Evolutionary conservation across 2,797 vertebrate genomes (phyloP).

Genomic region (Alectoris magna): DNA sequence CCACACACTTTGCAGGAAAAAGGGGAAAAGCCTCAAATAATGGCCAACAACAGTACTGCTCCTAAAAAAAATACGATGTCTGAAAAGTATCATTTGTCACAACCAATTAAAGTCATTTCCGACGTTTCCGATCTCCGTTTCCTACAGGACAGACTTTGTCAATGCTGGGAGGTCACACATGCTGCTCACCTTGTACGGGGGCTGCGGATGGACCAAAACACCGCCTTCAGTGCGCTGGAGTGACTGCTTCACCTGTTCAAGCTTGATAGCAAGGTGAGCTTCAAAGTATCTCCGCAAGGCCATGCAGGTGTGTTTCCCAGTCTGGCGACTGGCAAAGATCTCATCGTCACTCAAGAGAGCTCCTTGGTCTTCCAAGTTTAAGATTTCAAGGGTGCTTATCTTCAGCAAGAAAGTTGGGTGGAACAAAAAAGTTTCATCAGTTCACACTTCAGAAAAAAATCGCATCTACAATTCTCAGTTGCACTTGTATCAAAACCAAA

Average conservation of each 20-base stretch:
- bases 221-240: conserved; percentile 97
- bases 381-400: conserved; percentile 98
- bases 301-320: conserved; percentile 99
- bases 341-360: conserved; percentile 96
- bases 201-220: conserved; percentile 93
- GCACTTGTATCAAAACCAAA: not conserved
- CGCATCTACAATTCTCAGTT: not conserved
- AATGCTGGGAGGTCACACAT: not conserved
- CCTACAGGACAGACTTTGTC: not conserved
- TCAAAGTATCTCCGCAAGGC: conserved; percentile 97
- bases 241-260: conserved; percentile 98
- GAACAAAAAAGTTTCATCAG: not conserved
- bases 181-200: conserved; percentile 92
- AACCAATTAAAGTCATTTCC: not conserved
- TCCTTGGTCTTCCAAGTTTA: conserved; percentile 97
- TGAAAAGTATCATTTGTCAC: not conserved
- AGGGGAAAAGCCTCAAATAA: not conserved
- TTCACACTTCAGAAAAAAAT: not conserved
- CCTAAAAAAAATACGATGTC: not conserved
- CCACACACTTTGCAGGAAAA: not conserved
- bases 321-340: conserved; percentile 99
- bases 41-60: not conserved
- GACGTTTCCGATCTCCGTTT: not conserved
- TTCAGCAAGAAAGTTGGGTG: conserved; percentile 71
- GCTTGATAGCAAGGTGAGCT: conserved; percentile 97